Conservation (phyloP, 2,113 vertebrate species). For the Ceyx cyanopectus region DNA sequence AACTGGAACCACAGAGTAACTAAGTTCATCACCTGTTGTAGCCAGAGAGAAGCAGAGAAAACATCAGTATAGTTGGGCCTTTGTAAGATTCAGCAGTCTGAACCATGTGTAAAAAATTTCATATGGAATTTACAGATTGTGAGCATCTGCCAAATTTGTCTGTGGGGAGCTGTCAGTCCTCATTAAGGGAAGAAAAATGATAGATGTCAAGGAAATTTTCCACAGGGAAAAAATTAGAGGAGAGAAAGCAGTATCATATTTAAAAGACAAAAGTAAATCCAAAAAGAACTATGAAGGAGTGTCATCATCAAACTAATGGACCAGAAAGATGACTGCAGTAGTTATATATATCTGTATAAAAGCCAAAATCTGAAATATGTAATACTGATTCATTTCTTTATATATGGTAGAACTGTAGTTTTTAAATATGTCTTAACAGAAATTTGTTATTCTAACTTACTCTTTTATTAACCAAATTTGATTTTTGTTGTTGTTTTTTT, state of each 20-base stretch:
- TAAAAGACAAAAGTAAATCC: background rate
- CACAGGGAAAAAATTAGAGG: background rate
- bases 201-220: background rate
- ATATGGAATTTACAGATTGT: constrained; percentile 1
- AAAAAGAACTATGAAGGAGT: background rate
- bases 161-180: constrained; percentile 4
- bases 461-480: background rate
- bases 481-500: background rate
- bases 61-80: background rate
- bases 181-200: background rate
- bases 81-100: background rate
- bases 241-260: background rate
- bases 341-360: background rate
- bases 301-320: background rate
- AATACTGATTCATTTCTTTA: background rate
- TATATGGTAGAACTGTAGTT: background rate
- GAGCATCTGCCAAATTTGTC: constrained; percentile 24
- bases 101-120: background rate
- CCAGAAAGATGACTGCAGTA: background rate
- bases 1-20: background rate
- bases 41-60: background rate
- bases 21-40: background rate
- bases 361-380: background rate
- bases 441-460: background rate
- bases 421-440: background rate